phyloP scores from a whole-genome alignment of 2,113 vertebrate genomes.

The Tretioscincus oriximinensis region DNA sequence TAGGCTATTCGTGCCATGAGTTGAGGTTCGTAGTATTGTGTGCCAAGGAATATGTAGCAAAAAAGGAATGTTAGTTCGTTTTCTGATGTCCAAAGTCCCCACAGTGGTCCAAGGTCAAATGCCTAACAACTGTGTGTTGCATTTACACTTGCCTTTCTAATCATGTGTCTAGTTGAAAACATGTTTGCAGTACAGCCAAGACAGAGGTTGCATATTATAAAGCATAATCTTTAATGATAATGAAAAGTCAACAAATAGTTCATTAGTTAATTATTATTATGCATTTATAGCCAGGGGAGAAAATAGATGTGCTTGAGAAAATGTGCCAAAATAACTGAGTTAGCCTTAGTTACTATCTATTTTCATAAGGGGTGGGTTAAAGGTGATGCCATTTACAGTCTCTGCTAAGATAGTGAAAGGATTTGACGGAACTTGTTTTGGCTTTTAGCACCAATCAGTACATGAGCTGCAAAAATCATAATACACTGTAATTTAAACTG shows the following conservation, averaged over 20 bases:
- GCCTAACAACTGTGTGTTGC: background rate
- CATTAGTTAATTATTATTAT: too few species aligned
- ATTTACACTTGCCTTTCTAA: background rate
- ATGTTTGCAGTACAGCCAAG: background rate
- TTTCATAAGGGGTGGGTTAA: too few species aligned
- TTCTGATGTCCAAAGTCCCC: background rate
- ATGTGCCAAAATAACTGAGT: too few species aligned
- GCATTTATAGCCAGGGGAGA: too few species aligned
- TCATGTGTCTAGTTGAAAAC: background rate
- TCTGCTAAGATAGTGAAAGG: background rate
- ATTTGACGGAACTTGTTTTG: background rate
- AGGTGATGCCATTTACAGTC: too few species aligned
- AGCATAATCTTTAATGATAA: too few species aligned
- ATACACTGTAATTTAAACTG: background rate
- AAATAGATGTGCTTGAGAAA: too few species aligned
- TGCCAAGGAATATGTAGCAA: background rate
- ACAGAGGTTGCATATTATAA: too few species aligned
- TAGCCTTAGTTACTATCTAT: too few species aligned
- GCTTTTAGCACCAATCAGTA: background rate
- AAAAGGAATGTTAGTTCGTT: too few species aligned
- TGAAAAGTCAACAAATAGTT: too few species aligned
- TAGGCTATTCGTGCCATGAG: too few species aligned
- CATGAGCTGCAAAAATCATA: background rate
- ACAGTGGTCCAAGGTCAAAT: background rate
- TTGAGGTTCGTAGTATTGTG: background rate